Conservation (phyloP, 1,140 invertebrate species). For the Paraescarpia echinospica region DNA sequence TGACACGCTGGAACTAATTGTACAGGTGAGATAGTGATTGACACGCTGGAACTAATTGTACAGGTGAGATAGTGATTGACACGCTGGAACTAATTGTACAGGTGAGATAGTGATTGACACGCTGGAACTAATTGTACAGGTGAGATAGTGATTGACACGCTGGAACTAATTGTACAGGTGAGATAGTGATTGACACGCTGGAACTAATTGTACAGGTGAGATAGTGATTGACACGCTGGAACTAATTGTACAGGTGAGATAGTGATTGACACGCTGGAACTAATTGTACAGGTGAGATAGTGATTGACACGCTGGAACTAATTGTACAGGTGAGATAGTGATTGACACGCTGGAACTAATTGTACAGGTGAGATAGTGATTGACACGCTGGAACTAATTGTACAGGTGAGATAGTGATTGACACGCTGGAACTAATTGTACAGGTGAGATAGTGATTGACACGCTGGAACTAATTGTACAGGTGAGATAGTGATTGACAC, state of each 20-base stretch:
- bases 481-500: conserved; percentile 85
- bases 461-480: too few species aligned
- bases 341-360: too few species aligned
- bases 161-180: background rate
- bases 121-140: background rate
- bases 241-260: background rate
- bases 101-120: too few species aligned
- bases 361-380: background rate
- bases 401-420: conserved; percentile 69
- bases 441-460: conserved; percentile 84
- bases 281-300: background rate
- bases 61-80: background rate
- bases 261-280: too few species aligned
- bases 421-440: too few species aligned
- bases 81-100: background rate
- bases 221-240: too few species aligned
- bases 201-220: background rate
- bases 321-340: background rate
- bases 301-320: too few species aligned
- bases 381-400: too few species aligned
- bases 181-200: too few species aligned
- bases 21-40: background rate
- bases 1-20: too few species aligned
- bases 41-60: too few species aligned
- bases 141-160: too few species aligned